These are phyloP conservation scores for Andrena praecox DNA, from an alignment of 2,888 invertebrate genomes.

Conservation along the genomic window DNA sequence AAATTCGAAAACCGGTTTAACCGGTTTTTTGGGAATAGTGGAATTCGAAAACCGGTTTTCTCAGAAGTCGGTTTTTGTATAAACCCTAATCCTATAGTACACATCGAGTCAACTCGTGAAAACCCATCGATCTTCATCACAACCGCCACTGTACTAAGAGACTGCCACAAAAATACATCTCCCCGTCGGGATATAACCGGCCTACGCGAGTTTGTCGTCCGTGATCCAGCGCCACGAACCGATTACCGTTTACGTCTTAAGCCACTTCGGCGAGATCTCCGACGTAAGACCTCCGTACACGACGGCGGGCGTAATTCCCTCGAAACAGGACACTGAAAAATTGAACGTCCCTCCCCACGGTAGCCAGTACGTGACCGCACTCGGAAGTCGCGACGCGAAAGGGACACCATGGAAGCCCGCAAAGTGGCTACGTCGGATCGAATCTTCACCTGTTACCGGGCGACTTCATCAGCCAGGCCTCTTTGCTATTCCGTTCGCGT, in stretches of 20 bases:
- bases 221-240: neutral
- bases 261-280: conserved; percentile 25
- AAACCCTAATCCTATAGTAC: too few species aligned
- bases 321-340: conserved; percentile 47
- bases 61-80: too few species aligned
- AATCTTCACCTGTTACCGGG: conserved; percentile 52
- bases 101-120: too few species aligned
- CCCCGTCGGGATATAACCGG: neutral
- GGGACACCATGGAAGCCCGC: neutral
- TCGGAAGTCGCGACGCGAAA: neutral
- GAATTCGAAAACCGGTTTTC: too few species aligned
- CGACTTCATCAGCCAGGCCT: conserved; percentile 52
- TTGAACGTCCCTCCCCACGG: conserved; percentile 15
- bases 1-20: too few species aligned
- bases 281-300: conserved; percentile 1
- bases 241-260: conserved; percentile 22
- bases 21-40: too few species aligned
- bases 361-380: conserved; percentile 44
- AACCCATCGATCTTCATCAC: too few species aligned
- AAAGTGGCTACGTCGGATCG: conserved; percentile 33
- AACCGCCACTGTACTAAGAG: too few species aligned
- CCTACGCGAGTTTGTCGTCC: neutral
- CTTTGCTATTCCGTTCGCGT: conserved; percentile 55
- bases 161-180: too few species aligned
- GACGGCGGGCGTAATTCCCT: conserved; percentile 34